Evolutionary conservation across 2,797 vertebrate species (phyloP), one percentile per base, ranked within the genome.

Genomic region (Pangasius sanitwongsei): DNA sequence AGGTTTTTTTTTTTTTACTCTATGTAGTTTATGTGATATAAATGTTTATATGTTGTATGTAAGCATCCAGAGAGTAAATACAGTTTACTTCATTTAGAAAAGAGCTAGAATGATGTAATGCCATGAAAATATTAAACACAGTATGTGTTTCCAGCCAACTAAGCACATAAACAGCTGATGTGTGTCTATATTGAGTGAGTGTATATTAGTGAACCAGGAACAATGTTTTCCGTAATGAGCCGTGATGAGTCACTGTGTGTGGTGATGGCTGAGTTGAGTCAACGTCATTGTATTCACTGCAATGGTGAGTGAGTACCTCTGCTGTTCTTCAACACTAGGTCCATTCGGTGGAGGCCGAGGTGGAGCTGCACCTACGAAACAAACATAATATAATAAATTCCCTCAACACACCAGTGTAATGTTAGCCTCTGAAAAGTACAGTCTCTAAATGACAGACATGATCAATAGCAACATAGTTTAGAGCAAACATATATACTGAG

Each of bases 251-350:
- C 53, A 59, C 25, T 70, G 78, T 69, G 34, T 57, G 6, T 48
- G 25, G 34, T 69, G 83, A 55, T 85, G n/a, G 18, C 6, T 28
- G 57, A 84, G 57, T 41, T 61, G 55, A 18, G 31, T 67, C 23
- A 2, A 53, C 23, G 53, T 48, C 25, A 50, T 20, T 84, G 59
- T 31, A 25, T 48, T 34, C 34, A 25, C 57, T 61, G 82, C 55
- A 65, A 8, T 85, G 83, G 8, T 70, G 65, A 85, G 65, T 53
- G 83, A n/a, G 59, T 90, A 90, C 93, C 88, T 97, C 90, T 96
- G 96, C 4, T 95, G 93, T 77, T 97, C 96, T 61, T 97, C 96
- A 1, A 93, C 87, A 50, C 95, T 92, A 4, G 96, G 96, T 20
- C 95, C 96, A 0, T 95, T 96, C 59, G 94, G 96, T 0, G 91